Evolutionary conservation across 2,113 vertebrate genomes (phyloP).

Genomic region (Vulpes vulpes): DNA sequence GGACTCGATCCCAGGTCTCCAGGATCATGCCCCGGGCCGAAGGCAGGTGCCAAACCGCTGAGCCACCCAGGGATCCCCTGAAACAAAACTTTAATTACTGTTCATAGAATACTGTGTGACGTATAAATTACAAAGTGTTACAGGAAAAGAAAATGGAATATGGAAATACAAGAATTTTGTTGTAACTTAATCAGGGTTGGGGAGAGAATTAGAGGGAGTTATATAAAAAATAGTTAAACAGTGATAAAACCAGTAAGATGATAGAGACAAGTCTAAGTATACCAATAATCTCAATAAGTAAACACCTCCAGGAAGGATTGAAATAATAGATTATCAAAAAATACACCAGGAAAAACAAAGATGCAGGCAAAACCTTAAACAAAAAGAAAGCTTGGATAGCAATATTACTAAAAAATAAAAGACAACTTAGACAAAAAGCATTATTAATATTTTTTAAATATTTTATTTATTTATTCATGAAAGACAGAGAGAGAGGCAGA

Average conservation of each 20-base stretch:
- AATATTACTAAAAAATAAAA: neutral
- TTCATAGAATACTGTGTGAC: neutral
- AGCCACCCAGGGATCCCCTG: neutral
- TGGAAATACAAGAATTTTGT: neutral
- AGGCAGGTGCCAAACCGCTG: too few relatives aligned
- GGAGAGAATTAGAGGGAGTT: neutral
- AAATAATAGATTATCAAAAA: neutral
- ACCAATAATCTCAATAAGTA: neutral
- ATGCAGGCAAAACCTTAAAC: neutral
- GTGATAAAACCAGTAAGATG: neutral
- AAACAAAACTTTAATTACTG: neutral
- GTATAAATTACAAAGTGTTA: neutral
- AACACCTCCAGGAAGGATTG: neutral
- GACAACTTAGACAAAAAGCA: neutral
- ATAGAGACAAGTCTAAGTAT: neutral
- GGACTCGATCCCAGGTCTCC: too few relatives aligned
- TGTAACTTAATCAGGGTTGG: neutral
- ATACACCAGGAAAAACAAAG: neutral
- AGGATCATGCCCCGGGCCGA: too few relatives aligned
- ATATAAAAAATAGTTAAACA: neutral
- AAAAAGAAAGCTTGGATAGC: neutral
- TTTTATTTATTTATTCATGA: too few relatives aligned
- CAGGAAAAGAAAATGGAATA: neutral
- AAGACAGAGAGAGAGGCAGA: too few relatives aligned
- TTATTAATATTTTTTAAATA: neutral